Evolutionary conservation across 2,888 invertebrate species (phyloP), one percentile per base, ranked within the genome.

Genomic region (Frankliniella intonsa): DNA sequence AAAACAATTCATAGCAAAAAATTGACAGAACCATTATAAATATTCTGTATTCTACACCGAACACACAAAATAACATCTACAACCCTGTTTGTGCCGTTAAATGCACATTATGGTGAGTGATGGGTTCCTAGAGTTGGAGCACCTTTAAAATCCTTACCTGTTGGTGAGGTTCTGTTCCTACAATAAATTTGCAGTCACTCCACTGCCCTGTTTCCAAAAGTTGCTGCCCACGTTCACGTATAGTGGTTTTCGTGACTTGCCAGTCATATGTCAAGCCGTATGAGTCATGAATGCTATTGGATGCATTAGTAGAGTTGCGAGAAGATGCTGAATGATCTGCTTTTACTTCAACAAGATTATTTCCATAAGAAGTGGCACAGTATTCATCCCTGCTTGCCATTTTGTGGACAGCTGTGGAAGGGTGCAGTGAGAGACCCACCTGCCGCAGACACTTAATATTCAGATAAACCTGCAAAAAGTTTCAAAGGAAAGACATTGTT

Each of bases 181-280:
- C 95, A 83, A 95, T 89, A 86, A 96, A 96, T 22, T 92, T 91
- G 87, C 95, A 95, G 86, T 96, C 95, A 17, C 94, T 92, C 95
- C 95, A 95, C 88, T 93, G 93, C 81, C 93, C 94, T 2, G 93
- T 92, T 86, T 94, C 93, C n/a, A 95, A 88, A 17, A 96, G 88
- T 86, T 94, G 92, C 83, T 92, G 91, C 0, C 94, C 94, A 82
- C 95, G 90, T 87, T 94, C 92, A 84, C 93, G 92, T 81, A 95
- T 90, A 86, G 92, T 91, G 81, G 92, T 91, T 85, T 93, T 92
- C 83, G 91, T 91, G 82, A 93, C 90, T 88, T 95, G 95, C 95
- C 95, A 95, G 87, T 95, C 95, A 83, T 81, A 81, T 55, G 79
- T 25, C 11, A 22, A 7, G 25, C 22, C 8, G 12, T 76, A 76